Conservation (phyloP, 2,797 vertebrate species). For the Syncerus caffer region DNA sequence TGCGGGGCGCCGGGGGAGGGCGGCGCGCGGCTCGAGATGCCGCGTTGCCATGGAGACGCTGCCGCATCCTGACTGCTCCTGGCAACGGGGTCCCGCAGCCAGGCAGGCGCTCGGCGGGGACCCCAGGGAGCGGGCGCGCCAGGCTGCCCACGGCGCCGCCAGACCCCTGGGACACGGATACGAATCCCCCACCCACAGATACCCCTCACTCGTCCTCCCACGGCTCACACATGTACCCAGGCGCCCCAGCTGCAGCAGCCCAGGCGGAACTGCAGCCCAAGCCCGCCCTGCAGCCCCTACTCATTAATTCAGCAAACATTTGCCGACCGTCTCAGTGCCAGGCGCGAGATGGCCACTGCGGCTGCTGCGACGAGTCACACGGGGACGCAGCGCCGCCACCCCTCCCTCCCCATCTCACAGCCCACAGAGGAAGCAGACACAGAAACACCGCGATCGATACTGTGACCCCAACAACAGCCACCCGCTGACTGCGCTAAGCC, state of each 20-base stretch:
- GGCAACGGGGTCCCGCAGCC: slow-evolving; percentile 80
- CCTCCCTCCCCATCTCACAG: slow-evolving; percentile 26
- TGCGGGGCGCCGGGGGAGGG: slow-evolving; percentile 77
- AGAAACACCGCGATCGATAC: slow-evolving; percentile 51
- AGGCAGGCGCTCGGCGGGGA: slow-evolving; percentile 77
- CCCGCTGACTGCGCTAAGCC: background rate
- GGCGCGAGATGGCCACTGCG: slow-evolving; percentile 75
- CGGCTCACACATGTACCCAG: slow-evolving; percentile 43
- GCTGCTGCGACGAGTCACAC: slow-evolving; percentile 72
- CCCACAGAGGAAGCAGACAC: slow-evolving; percentile 55
- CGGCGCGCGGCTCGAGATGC: slow-evolving; percentile 73
- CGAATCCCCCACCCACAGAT: slow-evolving; percentile 57
- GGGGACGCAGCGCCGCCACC: slow-evolving; percentile 57
- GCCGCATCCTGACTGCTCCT: slow-evolving; percentile 80
- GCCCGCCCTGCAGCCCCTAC: slow-evolving; percentile 69
- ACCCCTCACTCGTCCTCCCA: slow-evolving; percentile 59
- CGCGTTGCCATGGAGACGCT: slow-evolving; percentile 77
- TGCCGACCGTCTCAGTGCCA: slow-evolving; percentile 75
- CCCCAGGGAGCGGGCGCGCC: slow-evolving; percentile 77
- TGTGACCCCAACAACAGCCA: slow-evolving; percentile 54
- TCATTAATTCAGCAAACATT: slow-evolving; percentile 80
- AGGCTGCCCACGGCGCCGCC: slow-evolving; percentile 76
- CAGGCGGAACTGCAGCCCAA: slow-evolving; percentile 67
- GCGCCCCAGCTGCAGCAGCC: slow-evolving; percentile 73
- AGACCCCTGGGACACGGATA: slow-evolving; percentile 67